Percentiles rank a stretch among this genome's conserved stretches.
Conservation (phyloP, 2,113 vertebrate species). For the Tympanuchus pallidicinctus region DNA sequence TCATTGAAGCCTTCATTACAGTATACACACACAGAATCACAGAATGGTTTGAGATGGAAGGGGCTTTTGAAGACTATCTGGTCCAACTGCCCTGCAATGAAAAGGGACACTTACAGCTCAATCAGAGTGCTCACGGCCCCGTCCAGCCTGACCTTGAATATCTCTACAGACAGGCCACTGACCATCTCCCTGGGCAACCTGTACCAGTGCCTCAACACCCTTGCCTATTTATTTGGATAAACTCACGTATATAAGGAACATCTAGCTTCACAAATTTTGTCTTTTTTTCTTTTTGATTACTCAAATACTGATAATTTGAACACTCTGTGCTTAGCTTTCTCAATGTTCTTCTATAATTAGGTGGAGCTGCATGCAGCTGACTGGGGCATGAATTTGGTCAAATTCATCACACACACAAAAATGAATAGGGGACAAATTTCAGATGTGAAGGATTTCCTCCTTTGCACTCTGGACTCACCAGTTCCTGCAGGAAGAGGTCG, state of each 20-base stretch:
- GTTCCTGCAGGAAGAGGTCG: conserved; percentile 91
- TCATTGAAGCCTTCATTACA: neutral
- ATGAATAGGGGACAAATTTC: neutral
- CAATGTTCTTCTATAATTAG: neutral
- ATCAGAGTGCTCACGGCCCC: too few relatives aligned
- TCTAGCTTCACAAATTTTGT: neutral
- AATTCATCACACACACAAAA: neutral
- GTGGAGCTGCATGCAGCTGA: neutral
- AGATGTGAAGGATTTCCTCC: neutral
- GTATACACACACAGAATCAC: neutral
- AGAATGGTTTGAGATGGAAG: too few relatives aligned
- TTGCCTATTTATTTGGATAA: neutral
- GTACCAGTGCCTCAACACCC: too few relatives aligned
- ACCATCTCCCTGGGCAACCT: too few relatives aligned
- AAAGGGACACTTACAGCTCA: too few relatives aligned
- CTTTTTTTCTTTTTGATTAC: neutral
- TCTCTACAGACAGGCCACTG: too few relatives aligned
- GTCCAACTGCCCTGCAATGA: too few relatives aligned
- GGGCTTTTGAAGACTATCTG: too few relatives aligned
- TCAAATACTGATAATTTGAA: neutral
- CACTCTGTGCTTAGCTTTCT: neutral
- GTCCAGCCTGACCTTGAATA: too few relatives aligned
- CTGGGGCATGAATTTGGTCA: neutral
- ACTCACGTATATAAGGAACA: neutral
- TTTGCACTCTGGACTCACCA: conserved; percentile 78